A percentile compares a stretch with the other conserved stretches of the same genome.
Evolutionary conservation across 2,888 invertebrate genomes (phyloP).

Genomic region (Buathra laborator): DNA sequence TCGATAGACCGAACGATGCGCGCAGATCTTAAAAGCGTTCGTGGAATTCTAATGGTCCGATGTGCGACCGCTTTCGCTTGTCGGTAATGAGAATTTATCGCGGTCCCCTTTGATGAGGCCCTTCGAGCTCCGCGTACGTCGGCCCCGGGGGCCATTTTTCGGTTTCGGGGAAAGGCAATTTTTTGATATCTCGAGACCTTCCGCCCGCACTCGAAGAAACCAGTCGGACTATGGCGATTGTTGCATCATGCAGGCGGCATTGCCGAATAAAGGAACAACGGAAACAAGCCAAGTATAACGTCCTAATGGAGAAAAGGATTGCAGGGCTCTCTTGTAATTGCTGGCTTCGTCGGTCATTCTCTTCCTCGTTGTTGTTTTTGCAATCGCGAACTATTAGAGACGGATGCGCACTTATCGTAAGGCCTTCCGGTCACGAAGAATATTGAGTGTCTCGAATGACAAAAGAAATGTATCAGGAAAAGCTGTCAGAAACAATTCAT

Average conservation of each 20-base stretch:
- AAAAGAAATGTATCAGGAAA: slow-evolving; percentile 18
- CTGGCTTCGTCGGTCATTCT: background rate
- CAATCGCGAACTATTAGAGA: slow-evolving; percentile 15
- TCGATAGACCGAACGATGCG: slow-evolving; percentile 45
- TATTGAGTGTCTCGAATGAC: slow-evolving; percentile 12
- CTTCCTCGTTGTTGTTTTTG: background rate
- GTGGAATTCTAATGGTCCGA: slow-evolving; percentile 39
- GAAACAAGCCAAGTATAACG: slow-evolving; percentile 13
- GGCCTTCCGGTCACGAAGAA: background rate
- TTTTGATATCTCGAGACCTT: slow-evolving; percentile 80
- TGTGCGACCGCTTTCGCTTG: slow-evolving; percentile 42
- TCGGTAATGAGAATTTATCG: slow-evolving; percentile 83
- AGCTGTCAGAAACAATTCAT: slow-evolving; percentile 50
- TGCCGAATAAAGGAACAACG: slow-evolving; percentile 68
- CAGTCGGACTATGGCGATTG: slow-evolving; percentile 40
- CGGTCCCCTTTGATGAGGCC: slow-evolving; percentile 80
- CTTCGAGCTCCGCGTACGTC: slow-evolving; percentile 64
- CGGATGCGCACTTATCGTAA: background rate
- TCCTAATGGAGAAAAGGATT: slow-evolving; percentile 18
- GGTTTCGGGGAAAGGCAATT: slow-evolving; percentile 82
- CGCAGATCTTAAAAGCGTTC: slow-evolving; percentile 25
- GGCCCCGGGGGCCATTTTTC: slow-evolving; percentile 74
- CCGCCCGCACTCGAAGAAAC: slow-evolving; percentile 12
- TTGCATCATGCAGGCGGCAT: slow-evolving; percentile 76
- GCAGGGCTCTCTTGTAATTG: slow-evolving; percentile 19